Base-by-base conservation (phyloP, 2,113 vertebrate species). In the Dinomys branickii region DNA sequence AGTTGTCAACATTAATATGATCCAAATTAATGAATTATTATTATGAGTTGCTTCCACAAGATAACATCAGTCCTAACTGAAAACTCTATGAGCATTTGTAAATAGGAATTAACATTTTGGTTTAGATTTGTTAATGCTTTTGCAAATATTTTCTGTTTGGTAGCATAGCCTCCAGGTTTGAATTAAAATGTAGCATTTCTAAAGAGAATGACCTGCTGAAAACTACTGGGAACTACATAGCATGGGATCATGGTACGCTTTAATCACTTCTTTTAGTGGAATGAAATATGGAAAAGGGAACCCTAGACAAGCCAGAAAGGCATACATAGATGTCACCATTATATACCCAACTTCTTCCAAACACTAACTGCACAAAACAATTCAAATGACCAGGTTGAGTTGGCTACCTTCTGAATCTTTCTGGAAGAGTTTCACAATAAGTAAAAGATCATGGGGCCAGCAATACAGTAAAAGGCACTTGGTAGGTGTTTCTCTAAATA, bases 141-240 rank as follows among this genome's bases (percentile, higher is more conserved):
- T 92, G 59, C 30, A 94, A 91, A 83, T 78, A 26, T 65, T 92
- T 96, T 96, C 63, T 95, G 59, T 69, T 80, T 71, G 28, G 71
- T 33, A 85, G 52, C 56, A 82, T 47, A 85, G 75, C 92, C 77
- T 95, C 35, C 22, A 90, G 63, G n/a, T 92, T 90, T 94, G 41
- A 92, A 90, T 95, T 63, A 93, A 96, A 97, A 95, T 82, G 26
- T 8, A 50, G 26, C 58, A 69, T 85, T 97, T 92, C 90, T 56
- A 73, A 95, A 90, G 54, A 83, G 44, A 35, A 90, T 95, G 61
- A 75, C 54, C 26, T 92, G 16, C 90, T 95, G 83, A 69, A 56
- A 89, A 75, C 44, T 92, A 95, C 93, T 71, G 94, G 90, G 50
- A 75, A 87, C 65, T 78, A 91, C 96, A 54, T 93, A 86, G 84